Base-by-base conservation (phyloP, 2,888 invertebrate species). In the Quadroppia sp. region DNA sequence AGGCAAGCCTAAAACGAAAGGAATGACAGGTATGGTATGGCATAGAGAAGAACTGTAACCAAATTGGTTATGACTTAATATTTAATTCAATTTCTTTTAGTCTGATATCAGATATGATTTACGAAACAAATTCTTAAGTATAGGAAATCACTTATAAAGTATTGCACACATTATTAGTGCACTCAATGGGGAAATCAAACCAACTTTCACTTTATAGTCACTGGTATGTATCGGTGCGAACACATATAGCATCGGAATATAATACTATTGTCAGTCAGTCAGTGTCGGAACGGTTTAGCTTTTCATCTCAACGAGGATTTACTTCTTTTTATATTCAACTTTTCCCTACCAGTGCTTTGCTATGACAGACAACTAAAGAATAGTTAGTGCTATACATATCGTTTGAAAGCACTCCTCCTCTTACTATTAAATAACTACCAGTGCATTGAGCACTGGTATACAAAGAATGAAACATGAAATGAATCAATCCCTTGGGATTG, bases 401-500 rank as follows among this genome's bases (percentile, higher is more conserved):
- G 20, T 25, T 56, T 56, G 56, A 30, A 56, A 30, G 56, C 28
- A 56, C 56, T 56, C 56, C 30, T 56, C 53, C 23, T 53, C 6
- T 25, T 9, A 23, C 28, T 56, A 56, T 56, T 56, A 56, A 56
- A 56, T 56, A 56, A 56, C 30, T 56, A 28, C 28, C 28, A 56
- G 56, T 30, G 45, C 45, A 36, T 36, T 3, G 30, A 56, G 56
- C 23, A 9, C 23, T 9, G 25, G 7, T 25, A 28, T 56, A 28
- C 11, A 15, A 30, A 56, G 61, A 64, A 64, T 64, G 36, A 4
- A 69, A 69, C 69, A 69, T 69, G 69, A 69, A 69, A 69, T 69
- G 69, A 69, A 69, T 69, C 45, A 69, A 69, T 69, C 69, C 69
- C 69, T 69, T 45, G 69, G 40, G 69, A 25, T 67, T n/a, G 7